Evolutionary conservation across 2,113 vertebrate species (phyloP).

Genomic region (Setophaga kirtlandii): DNA sequence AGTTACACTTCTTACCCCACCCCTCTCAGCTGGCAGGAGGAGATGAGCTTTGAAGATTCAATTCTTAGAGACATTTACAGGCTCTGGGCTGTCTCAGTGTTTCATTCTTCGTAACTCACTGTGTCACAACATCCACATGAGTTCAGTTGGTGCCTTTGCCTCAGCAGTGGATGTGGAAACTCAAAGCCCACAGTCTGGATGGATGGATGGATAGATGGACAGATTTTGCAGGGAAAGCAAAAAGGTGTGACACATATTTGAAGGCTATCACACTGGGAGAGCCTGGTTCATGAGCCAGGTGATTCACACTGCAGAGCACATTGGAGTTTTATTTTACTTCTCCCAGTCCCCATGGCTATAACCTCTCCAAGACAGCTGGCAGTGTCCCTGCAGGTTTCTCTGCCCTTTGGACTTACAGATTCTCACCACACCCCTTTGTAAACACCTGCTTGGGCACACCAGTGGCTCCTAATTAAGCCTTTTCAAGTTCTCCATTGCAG

Average conservation of each 20-base stretch:
- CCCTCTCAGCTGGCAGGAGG: background rate
- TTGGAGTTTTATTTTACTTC: background rate
- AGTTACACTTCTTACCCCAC: background rate
- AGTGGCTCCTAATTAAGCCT: background rate
- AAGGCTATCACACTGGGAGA: background rate
- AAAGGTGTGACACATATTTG: fast-evolving
- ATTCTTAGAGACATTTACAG: background rate
- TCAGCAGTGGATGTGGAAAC: background rate
- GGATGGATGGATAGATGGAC: background rate
- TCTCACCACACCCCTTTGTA: background rate
- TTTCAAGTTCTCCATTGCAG: background rate
- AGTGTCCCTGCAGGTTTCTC: background rate
- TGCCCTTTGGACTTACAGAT: background rate
- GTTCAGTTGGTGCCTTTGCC: background rate
- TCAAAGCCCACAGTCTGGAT: background rate
- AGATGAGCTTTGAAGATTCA: background rate
- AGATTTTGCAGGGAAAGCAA: background rate
- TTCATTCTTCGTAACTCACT: background rate
- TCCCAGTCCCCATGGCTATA: background rate
- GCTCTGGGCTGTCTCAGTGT: background rate
- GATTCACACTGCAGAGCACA: background rate
- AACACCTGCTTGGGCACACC: background rate
- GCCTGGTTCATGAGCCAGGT: background rate
- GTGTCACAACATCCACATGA: background rate
- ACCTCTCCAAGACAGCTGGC: background rate